Percentiles rank a stretch among this genome's conserved stretches.
These are phyloP conservation scores for Phorcus lineatus DNA, from an alignment of 2,888 invertebrate species.

Conservation along the genomic window DNA sequence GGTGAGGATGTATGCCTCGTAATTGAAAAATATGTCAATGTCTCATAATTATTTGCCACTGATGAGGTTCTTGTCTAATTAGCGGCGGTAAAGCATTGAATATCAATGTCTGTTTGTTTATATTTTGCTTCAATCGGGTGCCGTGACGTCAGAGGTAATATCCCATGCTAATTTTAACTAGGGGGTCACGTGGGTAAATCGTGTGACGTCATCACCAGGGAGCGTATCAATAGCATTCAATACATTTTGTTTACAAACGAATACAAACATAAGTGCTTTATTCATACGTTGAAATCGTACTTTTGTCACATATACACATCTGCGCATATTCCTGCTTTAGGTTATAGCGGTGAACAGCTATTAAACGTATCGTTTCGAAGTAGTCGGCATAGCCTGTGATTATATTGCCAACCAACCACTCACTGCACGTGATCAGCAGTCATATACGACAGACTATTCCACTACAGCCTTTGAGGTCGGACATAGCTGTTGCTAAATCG, in stretches of 20 bases:
- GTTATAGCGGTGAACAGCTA: too few relatives aligned
- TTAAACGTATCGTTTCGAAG: too few relatives aligned
- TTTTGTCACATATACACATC: too few relatives aligned
- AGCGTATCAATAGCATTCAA: background rate
- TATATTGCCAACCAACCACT: too few relatives aligned
- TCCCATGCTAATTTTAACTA: constrained; percentile 2
- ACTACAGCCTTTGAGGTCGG: background rate
- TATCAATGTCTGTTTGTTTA: background rate
- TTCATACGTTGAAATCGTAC: too few relatives aligned
- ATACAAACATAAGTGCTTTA: background rate
- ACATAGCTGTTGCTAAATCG: background rate
- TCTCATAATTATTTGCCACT: too few relatives aligned
- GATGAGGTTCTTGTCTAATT: too few relatives aligned
- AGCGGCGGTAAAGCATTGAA: background rate
- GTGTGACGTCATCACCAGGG: background rate
- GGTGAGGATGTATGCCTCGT: background rate
- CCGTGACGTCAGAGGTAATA: constrained; percentile 7
- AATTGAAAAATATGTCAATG: background rate
- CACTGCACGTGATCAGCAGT: too few relatives aligned
- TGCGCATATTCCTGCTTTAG: too few relatives aligned
- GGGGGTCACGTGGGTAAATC: background rate
- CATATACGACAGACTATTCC: too few relatives aligned
- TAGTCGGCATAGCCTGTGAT: too few relatives aligned
- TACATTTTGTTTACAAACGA: background rate
- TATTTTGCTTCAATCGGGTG: background rate